Evolutionary conservation across 2,888 invertebrate species (phyloP).

Genomic region (Lasioglossum leucozonium): DNA sequence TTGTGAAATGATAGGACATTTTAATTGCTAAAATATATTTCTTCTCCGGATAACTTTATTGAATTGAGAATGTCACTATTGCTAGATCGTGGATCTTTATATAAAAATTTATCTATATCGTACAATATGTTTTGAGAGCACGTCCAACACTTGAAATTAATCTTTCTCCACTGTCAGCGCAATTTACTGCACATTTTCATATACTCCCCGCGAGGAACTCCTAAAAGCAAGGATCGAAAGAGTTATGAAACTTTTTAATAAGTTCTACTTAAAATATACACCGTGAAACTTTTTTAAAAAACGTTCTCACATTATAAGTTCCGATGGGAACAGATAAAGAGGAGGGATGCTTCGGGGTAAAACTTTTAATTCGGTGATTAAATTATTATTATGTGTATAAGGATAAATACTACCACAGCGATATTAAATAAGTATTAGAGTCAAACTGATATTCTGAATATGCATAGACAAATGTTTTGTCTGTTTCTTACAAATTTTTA

Average conservation of each 20-base stretch:
- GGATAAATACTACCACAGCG: neutral
- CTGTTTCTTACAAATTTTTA: neutral
- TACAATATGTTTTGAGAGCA: neutral
- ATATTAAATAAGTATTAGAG: neutral
- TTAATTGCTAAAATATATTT: neutral
- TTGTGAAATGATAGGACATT: neutral
- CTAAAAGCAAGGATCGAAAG: conserved; percentile 1
- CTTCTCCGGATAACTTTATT: neutral
- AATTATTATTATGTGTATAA: neutral
- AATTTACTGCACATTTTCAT: conserved; percentile 1
- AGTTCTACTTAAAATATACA: neutral
- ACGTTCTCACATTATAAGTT: conserved; percentile 27
- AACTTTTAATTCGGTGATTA: neutral
- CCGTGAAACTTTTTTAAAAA: conserved; percentile 42
- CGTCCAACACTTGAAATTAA: neutral
- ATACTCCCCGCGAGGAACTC: neutral
- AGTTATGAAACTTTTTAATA: conserved; percentile 1
- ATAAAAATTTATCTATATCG: neutral
- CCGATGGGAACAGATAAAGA: neutral
- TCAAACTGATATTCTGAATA: neutral
- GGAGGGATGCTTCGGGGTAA: neutral
- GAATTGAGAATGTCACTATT: neutral
- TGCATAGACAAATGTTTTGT: neutral
- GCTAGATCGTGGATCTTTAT: neutral
- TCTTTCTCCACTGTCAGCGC: neutral